Evolutionary conservation across 2,888 invertebrate species (phyloP), one percentile per base, ranked within the genome.

Genomic region (Girardia tigrina): DNA sequence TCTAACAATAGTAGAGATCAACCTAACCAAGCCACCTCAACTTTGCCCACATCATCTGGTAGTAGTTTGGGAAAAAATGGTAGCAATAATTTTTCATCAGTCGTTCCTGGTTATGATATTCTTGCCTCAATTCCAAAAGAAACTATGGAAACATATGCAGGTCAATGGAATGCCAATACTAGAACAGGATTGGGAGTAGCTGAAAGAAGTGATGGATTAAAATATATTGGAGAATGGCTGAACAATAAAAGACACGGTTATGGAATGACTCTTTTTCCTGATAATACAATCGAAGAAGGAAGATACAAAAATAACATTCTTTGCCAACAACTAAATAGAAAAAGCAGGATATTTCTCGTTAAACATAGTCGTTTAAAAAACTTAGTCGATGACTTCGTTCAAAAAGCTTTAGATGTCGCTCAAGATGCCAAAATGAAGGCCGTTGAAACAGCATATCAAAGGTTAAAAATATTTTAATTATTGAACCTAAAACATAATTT

Each of bases 111-210:
- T n/a, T 42, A 70, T 23, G 70, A 42, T 29, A n/a, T 26, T 26
- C 26, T 29, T 29, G 70, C 74, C 70, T 42, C 28, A 20, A 27
- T 72, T 70, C 84, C 84, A 77, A 69, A 71, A 29, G 84, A 84
- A 78, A 56, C 42, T n/a, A 74, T 73, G 29, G 75, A 29, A 42
- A 56, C 28, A 20, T 98, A 98, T 86, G 90, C 91, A 89, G 98
- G 98, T 77, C 98, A 98, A 86, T 98, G 98, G 98, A 98, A 98
- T 85, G 94, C 95, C 87, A 98, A 98, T 86, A 94, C 95, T 84
- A 88, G 98, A 73, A 91, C 91, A 75, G 95, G 98, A 36, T 97
- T 94, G 85, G 98, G 98, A 79, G 91, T 98, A 80, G 94, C 94
- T 83, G 97, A 98, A 85, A 89, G 98, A 77, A 93, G 93, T 79